phyloP scores from a whole-genome alignment of 1,140 invertebrate species.

The Aphaenogaster ashmeadi region DNA sequence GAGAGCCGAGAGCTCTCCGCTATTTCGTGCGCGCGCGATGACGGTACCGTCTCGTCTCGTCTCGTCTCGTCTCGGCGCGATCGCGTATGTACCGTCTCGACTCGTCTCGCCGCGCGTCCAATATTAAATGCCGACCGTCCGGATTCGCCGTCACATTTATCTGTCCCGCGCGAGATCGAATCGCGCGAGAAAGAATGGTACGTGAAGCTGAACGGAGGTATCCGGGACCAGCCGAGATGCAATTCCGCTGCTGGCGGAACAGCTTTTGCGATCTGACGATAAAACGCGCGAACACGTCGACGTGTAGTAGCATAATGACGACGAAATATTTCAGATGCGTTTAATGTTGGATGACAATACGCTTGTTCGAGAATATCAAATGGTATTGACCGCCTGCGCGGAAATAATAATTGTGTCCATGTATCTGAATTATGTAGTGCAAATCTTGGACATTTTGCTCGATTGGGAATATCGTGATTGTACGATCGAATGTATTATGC shows the following conservation, averaged over 20 bases:
- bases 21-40: conserved; percentile 1
- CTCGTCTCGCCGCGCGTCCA: not conserved
- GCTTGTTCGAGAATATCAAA: not conserved
- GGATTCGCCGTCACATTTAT: conserved; percentile 8
- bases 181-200: not conserved
- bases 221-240: not conserved
- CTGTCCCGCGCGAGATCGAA: not conserved
- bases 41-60: not conserved
- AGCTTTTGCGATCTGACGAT: not conserved
- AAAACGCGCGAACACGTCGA: not conserved
- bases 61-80: too few species aligned
- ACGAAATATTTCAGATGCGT: not conserved
- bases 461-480: conserved; percentile 24
- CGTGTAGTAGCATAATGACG: not conserved
- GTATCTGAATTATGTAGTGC: conserved; percentile 25
- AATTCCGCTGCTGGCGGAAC: not conserved
- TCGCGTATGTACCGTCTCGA: not conserved
- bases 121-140: conserved; percentile 14
- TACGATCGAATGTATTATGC: conserved; percentile 13
- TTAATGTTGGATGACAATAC: not conserved
- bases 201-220: not conserved
- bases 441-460: conserved; percentile 13
- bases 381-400: not conserved
- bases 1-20: not conserved
- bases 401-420: not conserved